A percentile compares a stretch with the other conserved stretches of the same genome.
Conservation (phyloP, 1,140 invertebrate genomes). For the Lepeophtheirus salmonis region DNA sequence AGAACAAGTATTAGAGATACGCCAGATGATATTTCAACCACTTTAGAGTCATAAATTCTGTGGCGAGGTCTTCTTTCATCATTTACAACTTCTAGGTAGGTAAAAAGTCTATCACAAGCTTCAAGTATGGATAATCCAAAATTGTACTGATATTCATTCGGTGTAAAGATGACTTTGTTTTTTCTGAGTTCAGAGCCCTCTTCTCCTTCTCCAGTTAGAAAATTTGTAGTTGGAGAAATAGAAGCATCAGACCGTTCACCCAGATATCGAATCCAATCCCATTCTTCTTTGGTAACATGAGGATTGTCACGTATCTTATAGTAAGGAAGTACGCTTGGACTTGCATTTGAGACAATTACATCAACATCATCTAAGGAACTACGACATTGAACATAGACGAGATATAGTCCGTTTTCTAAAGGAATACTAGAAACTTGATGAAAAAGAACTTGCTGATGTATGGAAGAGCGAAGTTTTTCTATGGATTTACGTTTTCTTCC, state of each 20-base stretch:
- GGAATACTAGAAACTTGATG: slow-evolving; percentile 65
- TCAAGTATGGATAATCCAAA: slow-evolving; percentile 52
- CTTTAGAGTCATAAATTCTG: slow-evolving; percentile 71
- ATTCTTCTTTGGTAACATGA: slow-evolving; percentile 85
- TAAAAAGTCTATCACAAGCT: slow-evolving; percentile 48
- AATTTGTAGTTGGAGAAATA: slow-evolving; percentile 10
- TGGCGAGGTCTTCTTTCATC: slow-evolving; percentile 43
- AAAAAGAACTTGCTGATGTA: slow-evolving; percentile 68
- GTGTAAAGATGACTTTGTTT: background rate
- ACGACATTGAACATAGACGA: slow-evolving; percentile 85
- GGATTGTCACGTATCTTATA: slow-evolving; percentile 79
- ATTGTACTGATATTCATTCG: slow-evolving; percentile 49
- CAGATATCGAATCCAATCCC: slow-evolving; percentile 41
- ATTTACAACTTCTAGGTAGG: slow-evolving; percentile 55
- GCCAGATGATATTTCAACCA: slow-evolving; percentile 66
- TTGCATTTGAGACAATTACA: slow-evolving; percentile 70
- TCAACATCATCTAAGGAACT: slow-evolving; percentile 68
- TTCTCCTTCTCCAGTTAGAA: slow-evolving; percentile 8
- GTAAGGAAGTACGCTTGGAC: slow-evolving; percentile 79
- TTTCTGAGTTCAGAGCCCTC: slow-evolving; percentile 4
- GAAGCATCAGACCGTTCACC: slow-evolving; percentile 13
- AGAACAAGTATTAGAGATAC: slow-evolving; percentile 75
- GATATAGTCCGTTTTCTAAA: slow-evolving; percentile 63
- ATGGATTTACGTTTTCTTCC: slow-evolving; percentile 34
- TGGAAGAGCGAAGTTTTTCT: slow-evolving; percentile 25